Conservation (phyloP, 2,888 invertebrate genomes). For the Acronicta psi region DNA sequence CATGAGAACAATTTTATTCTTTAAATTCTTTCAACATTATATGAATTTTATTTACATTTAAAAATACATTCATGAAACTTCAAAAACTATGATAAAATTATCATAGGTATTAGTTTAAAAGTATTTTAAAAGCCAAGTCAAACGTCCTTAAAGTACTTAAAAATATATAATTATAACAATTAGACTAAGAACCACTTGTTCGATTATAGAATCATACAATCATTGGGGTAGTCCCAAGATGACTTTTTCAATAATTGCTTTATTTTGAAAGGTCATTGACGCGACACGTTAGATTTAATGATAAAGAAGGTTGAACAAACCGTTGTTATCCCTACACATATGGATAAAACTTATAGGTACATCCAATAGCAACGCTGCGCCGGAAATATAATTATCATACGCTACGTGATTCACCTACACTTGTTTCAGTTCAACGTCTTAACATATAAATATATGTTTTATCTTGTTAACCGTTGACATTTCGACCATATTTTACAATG, state of each 20-base stretch:
- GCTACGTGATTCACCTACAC: constrained; percentile 19
- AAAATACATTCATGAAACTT: too few relatives aligned
- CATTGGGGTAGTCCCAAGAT: constrained; percentile 18
- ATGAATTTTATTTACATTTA: too few relatives aligned
- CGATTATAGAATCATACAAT: constrained; percentile 33
- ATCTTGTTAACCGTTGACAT: constrained; percentile 22
- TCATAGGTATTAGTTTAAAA: too few relatives aligned
- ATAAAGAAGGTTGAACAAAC: constrained; percentile 58
- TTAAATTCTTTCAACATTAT: too few relatives aligned
- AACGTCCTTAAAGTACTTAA: too few relatives aligned
- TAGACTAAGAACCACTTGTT: constrained; percentile 35
- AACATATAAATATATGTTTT: constrained; percentile 7
- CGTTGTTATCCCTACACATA: constrained; percentile 51
- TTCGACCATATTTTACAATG: constrained; percentile 24
- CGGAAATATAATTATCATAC: constrained; percentile 43
- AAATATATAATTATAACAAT: constrained; percentile 39
- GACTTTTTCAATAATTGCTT: constrained; percentile 25
- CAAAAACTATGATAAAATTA: too few relatives aligned
- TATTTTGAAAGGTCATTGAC: constrained; percentile 41
- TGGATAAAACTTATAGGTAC: constrained; percentile 66
- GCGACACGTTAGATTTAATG: constrained; percentile 58
- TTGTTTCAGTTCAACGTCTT: constrained; percentile 15
- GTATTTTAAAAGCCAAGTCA: too few relatives aligned
- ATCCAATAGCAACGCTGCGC: constrained; percentile 65
- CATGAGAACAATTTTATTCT: too few relatives aligned